Evolutionary conservation across 2,113 vertebrate species (phyloP).

Genomic region (Peucedramus taeniatus): DNA sequence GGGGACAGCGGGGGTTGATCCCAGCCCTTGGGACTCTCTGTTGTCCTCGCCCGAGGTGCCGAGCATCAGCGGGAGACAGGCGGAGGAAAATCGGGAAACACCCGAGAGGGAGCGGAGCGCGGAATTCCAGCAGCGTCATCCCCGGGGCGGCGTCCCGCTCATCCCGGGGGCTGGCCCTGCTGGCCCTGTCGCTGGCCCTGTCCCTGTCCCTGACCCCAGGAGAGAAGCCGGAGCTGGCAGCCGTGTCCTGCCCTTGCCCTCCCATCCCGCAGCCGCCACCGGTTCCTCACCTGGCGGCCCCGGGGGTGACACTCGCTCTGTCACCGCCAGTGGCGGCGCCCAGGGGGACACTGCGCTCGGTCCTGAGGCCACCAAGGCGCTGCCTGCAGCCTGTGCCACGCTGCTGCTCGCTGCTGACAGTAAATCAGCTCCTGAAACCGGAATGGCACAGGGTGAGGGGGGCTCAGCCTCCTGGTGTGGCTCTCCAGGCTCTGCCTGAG

Average conservation of each 20-base stretch:
- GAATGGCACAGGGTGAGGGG: accelerated
- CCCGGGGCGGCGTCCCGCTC: background rate
- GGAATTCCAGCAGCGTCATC: background rate
- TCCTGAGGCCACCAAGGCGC: background rate
- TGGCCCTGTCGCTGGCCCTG: background rate
- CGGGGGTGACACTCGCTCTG: background rate
- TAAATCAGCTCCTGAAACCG: background rate
- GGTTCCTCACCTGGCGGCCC: accelerated
- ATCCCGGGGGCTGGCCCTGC: background rate
- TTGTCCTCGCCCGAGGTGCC: accelerated
- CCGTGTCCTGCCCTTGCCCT: background rate
- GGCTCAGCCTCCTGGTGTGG: background rate
- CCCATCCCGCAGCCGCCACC: background rate
- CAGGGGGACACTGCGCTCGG: accelerated
- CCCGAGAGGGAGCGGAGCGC: accelerated
- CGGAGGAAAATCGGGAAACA: accelerated
- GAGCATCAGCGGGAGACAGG: background rate
- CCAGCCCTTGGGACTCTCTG: background rate
- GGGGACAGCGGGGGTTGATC: background rate
- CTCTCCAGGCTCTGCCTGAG: background rate
- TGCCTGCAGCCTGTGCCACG: background rate
- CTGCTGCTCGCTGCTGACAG: background rate
- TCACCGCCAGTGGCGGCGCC: background rate
- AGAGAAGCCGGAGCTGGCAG: background rate
- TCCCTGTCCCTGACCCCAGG: background rate